Percentiles rank a stretch among this genome's conserved stretches.
Evolutionary conservation across 2,113 vertebrate genomes (phyloP).

Genomic region (Micronycteris hirsuta): DNA sequence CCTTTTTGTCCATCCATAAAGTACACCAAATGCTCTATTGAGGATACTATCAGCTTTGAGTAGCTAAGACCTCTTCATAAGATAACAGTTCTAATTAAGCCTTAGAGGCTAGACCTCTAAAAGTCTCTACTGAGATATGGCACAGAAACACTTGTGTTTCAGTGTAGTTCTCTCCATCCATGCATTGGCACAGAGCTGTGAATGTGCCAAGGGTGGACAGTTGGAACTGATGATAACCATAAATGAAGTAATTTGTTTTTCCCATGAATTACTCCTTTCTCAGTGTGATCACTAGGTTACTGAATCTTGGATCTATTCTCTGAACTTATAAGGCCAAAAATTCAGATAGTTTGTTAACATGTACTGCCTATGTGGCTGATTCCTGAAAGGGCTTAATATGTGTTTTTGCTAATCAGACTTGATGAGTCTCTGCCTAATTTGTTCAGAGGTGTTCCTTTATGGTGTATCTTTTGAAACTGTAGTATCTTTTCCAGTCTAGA

Average conservation of each 20-base stretch:
- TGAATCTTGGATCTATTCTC: neutral
- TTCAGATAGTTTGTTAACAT: neutral
- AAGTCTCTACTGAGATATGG: neutral
- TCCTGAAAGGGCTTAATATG: neutral
- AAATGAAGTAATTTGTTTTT: slow-evolving; percentile 3
- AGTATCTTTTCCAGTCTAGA: neutral
- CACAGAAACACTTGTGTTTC: neutral
- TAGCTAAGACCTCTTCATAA: slow-evolving; percentile 5
- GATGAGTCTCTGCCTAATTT: neutral
- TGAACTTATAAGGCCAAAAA: neutral
- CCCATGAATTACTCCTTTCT: neutral
- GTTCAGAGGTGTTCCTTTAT: neutral
- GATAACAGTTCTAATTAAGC: slow-evolving; percentile 29
- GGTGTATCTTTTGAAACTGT: neutral
- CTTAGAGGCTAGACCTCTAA: neutral
- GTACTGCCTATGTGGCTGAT: neutral
- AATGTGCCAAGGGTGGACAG: neutral
- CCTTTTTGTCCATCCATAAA: neutral
- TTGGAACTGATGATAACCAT: neutral
- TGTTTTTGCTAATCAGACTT: neutral
- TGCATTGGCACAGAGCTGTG: neutral
- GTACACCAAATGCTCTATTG: neutral
- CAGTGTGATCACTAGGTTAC: neutral
- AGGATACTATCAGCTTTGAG: neutral
- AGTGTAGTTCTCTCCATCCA: neutral